Percentiles rank a stretch among this genome's conserved stretches.
Conservation (phyloP, 2,113 vertebrate genomes). For the Notothenia rossii region DNA sequence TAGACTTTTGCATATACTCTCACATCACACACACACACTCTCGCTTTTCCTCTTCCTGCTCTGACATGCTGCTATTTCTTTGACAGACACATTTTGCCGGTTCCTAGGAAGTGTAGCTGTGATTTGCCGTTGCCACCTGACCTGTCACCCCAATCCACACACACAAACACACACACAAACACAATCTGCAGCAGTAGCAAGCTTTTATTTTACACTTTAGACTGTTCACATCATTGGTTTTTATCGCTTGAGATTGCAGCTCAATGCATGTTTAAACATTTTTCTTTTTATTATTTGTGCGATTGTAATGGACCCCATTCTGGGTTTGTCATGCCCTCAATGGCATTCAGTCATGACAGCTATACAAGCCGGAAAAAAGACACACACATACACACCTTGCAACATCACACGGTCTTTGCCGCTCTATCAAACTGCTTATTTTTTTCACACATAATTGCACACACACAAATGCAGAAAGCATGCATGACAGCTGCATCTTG, state of each 20-base stretch:
- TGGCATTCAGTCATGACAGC: conserved; percentile 59
- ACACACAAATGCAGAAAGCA: conserved; percentile 33
- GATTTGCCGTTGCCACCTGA: conserved; percentile 63
- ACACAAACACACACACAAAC: conserved; percentile 16
- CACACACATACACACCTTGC: conserved; percentile 16
- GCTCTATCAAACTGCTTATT: conserved; percentile 59
- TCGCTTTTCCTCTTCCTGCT: conserved; percentile 50
- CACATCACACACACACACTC: conserved; percentile 22
- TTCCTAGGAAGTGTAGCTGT: conserved; percentile 63
- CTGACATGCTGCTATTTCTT: conserved; percentile 59
- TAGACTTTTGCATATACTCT: conserved; percentile 22
- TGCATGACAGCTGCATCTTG: conserved; percentile 56
- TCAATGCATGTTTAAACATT: conserved; percentile 8
- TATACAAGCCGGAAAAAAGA: conserved; percentile 31
- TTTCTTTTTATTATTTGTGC: conserved; percentile 36
- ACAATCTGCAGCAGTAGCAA: not conserved
- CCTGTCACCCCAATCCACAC: conserved; percentile 41
- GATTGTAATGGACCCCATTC: conserved; percentile 41
- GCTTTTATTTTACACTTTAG: conserved; percentile 55
- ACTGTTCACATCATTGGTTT: conserved; percentile 45
- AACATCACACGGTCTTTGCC: conserved; percentile 44
- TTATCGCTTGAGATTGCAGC: conserved; percentile 48
- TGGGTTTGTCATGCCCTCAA: conserved; percentile 42
- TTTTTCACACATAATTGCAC: conserved; percentile 45
- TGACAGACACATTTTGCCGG: conserved; percentile 55